These are phyloP conservation scores for Ornithoptera priamus DNA, from an alignment of 2,888 invertebrate genomes.

Conservation along the genomic window DNA sequence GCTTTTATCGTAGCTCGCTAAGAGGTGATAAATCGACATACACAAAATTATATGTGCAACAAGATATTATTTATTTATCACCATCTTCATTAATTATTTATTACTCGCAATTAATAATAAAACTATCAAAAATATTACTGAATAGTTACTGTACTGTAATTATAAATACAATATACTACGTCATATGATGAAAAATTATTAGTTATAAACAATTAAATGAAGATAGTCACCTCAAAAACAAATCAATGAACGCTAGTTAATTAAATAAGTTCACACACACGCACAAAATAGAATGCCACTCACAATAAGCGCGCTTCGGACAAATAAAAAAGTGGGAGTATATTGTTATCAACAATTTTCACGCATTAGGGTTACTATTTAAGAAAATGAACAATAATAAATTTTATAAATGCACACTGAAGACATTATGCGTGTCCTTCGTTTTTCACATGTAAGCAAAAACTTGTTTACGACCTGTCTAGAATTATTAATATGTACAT, in stretches of 20 bases:
- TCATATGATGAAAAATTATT: neutral
- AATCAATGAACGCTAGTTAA: neutral
- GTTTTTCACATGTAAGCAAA: too few species aligned
- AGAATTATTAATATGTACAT: too few species aligned
- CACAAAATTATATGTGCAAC: neutral
- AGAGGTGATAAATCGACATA: neutral
- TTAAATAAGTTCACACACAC: conserved; percentile 1
- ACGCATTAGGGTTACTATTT: conserved; percentile 24
- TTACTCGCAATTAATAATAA: neutral
- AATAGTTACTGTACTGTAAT: neutral
- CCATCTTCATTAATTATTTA: too few species aligned
- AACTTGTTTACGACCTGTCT: too few species aligned
- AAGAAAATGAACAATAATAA: neutral
- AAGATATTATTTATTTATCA: too few species aligned
- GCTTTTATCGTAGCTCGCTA: neutral
- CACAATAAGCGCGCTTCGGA: conserved; percentile 20
- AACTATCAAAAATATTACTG: neutral
- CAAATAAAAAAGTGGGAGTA: conserved; percentile 33
- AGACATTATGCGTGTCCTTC: too few species aligned
- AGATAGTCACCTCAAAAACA: conserved; percentile 2
- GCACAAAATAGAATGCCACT: conserved; percentile 24
- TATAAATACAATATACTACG: neutral
- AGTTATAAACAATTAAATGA: neutral
- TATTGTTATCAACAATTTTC: conserved; percentile 38
- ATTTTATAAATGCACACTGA: too few species aligned